A percentile compares a stretch with the other conserved stretches of the same genome.
These are phyloP conservation scores for Macroteleia sp. DNA, from an alignment of 2,888 invertebrate genomes.

Conservation along the genomic window DNA sequence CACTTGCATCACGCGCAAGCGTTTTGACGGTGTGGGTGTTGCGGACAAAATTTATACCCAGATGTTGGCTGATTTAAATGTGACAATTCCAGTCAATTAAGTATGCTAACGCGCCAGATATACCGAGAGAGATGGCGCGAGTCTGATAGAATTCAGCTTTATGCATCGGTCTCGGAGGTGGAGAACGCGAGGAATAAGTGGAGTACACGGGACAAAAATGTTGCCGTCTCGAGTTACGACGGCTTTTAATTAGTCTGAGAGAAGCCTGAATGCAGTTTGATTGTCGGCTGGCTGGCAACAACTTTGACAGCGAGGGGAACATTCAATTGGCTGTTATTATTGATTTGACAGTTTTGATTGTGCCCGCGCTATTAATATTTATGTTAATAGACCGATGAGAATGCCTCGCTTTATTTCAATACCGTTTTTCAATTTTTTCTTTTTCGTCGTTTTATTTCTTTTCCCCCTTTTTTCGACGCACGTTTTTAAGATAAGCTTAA, in stretches of 20 bases:
- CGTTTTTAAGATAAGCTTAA: no score
- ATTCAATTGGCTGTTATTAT: slow-evolving; percentile 35
- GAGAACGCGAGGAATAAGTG: slow-evolving; percentile 43
- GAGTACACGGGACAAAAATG: slow-evolving; percentile 44
- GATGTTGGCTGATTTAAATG: slow-evolving; percentile 58
- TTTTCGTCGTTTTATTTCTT: no score
- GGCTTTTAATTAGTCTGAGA: slow-evolving; percentile 43
- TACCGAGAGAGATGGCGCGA: slow-evolving; percentile 47
- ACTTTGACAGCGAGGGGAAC: slow-evolving; percentile 30
- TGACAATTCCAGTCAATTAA: slow-evolving; percentile 62
- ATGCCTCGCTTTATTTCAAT: neutral
- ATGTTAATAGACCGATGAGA: slow-evolving; percentile 10
- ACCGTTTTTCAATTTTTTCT: no score
- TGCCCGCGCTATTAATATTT: slow-evolving; percentile 24
- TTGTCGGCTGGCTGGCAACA: slow-evolving; percentile 27
- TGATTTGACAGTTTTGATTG: slow-evolving; percentile 45
- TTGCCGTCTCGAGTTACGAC: slow-evolving; percentile 49
- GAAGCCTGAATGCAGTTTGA: slow-evolving; percentile 42
- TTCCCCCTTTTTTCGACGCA: no score
- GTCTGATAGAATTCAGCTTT: slow-evolving; percentile 49
- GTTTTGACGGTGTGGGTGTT: slow-evolving; percentile 57
- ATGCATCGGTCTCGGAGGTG: slow-evolving; percentile 24
- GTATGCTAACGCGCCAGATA: slow-evolving; percentile 52
- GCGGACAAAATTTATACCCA: slow-evolving; percentile 51
- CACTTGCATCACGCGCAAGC: slow-evolving; percentile 20